These are phyloP conservation scores for Corythornis cristatus DNA, from an alignment of 2,113 vertebrate genomes.

Conservation along the genomic window DNA sequence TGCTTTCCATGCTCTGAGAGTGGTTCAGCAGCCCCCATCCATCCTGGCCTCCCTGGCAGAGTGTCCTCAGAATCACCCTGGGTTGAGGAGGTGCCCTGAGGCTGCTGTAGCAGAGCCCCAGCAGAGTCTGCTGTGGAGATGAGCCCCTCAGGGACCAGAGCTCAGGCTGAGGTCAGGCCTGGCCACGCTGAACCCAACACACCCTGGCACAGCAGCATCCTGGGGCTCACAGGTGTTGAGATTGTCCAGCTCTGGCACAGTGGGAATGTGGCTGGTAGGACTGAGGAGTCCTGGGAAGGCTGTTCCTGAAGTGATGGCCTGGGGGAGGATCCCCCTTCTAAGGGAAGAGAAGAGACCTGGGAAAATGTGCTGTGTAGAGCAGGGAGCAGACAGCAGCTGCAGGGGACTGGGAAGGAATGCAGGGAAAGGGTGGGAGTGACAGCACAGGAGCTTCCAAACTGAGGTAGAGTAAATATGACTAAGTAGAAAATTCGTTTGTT, in stretches of 20 bases:
- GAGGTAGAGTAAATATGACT: too few species aligned
- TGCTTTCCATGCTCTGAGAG: neutral
- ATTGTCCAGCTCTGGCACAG: neutral
- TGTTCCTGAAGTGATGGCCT: neutral
- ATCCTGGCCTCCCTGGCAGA: neutral
- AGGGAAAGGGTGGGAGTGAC: neutral
- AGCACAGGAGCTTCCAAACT: neutral
- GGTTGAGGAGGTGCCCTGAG: neutral
- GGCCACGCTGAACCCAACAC: neutral
- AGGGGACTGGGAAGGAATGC: neutral
- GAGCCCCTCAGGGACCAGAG: neutral
- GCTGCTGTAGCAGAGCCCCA: neutral
- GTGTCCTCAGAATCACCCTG: neutral
- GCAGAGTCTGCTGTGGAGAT: neutral
- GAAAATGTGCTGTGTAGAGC: neutral
- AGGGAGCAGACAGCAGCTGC: neutral
- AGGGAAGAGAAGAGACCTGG: neutral
- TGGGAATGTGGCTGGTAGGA: neutral
- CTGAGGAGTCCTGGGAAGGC: neutral
- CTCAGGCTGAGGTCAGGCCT: neutral
- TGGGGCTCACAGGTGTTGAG: neutral
- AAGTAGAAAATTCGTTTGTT: too few species aligned
- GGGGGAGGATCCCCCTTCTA: neutral
- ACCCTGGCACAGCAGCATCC: neutral
- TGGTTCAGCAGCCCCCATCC: neutral